Percentiles rank a stretch among this genome's conserved stretches.
Conservation (phyloP, 64 coral and sea anemone genomes). For the Pachyseris speciosa region DNA sequence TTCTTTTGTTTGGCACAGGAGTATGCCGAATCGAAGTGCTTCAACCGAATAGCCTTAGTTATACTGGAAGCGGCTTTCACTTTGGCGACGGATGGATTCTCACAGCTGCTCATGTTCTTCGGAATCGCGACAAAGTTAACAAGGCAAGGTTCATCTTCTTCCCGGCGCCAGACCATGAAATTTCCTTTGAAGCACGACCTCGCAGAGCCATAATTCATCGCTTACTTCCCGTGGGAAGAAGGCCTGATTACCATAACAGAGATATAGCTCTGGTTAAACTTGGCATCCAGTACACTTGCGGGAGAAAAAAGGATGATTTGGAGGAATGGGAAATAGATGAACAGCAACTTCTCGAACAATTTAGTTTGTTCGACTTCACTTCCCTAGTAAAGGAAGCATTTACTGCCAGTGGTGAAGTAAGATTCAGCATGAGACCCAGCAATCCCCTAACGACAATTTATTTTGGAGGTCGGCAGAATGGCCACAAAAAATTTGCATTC, state of each 20-base stretch:
- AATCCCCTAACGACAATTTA: slow-evolving; percentile 72
- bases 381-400: slow-evolving; percentile 21
- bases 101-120: slow-evolving; percentile 74
- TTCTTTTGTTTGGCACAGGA: slow-evolving; percentile 71
- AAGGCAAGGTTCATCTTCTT: slow-evolving; percentile 75
- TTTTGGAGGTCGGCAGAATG: slow-evolving; percentile 50
- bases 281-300: slow-evolving; percentile 69
- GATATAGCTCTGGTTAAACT: slow-evolving; percentile 88
- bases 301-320: slow-evolving; percentile 69
- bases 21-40: slow-evolving; percentile 79
- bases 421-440: slow-evolving; percentile 32
- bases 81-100: slow-evolving; percentile 91
- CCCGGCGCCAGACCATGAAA: slow-evolving; percentile 29
- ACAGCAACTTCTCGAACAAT: slow-evolving; percentile 58
- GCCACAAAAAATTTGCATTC: slow-evolving; percentile 64
- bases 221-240: slow-evolving; percentile 74
- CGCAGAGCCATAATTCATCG: slow-evolving; percentile 83
- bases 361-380: slow-evolving; percentile 69
- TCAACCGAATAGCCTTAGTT: slow-evolving; percentile 17
- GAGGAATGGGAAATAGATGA: slow-evolving; percentile 83
- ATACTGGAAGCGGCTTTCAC: slow-evolving; percentile 72
- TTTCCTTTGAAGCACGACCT: slow-evolving; percentile 60
- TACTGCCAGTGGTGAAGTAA: slow-evolving; percentile 28
- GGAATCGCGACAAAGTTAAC: slow-evolving; percentile 82
- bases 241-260: slow-evolving; percentile 91